A percentile compares a stretch with the other conserved stretches of the same genome.
These are phyloP conservation scores for Manis javanica DNA, from an alignment of 2,797 vertebrate genomes.

Conservation along the genomic window DNA sequence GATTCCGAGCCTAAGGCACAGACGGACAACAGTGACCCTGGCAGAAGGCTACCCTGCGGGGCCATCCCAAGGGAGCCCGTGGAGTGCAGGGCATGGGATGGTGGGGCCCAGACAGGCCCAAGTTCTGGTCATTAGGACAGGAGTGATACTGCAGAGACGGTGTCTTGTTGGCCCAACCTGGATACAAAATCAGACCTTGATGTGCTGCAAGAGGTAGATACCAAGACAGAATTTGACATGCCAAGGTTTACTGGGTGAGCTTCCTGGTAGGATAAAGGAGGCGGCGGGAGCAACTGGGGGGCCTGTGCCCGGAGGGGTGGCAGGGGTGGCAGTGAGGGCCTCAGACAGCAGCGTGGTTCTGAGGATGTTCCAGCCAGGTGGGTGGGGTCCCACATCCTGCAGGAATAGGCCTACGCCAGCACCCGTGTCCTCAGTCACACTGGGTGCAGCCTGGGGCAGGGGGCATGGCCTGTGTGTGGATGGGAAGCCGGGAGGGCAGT, in stretches of 20 bases:
- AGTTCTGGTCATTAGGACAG: neutral
- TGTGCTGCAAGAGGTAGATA: neutral
- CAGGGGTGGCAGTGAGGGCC: neutral
- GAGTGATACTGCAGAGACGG: fast-evolving
- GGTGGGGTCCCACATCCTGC: fast-evolving
- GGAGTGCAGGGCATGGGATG: neutral
- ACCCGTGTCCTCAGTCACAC: fast-evolving
- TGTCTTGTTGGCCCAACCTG: neutral
- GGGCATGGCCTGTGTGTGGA: neutral
- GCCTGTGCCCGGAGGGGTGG: fast-evolving
- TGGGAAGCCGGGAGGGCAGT: neutral
- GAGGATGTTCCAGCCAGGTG: neutral
- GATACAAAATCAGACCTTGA: neutral
- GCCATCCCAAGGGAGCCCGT: neutral
- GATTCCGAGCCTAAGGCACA: fast-evolving
- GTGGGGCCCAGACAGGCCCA: neutral
- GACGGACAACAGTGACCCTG: neutral
- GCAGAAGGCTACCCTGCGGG: fast-evolving
- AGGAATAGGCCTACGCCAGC: neutral
- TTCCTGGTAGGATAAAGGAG: neutral
- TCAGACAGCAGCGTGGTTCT: neutral
- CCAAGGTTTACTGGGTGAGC: neutral
- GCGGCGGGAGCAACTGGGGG: neutral
- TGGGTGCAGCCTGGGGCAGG: fast-evolving
- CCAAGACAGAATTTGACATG: neutral